Evolutionary conservation across 2,888 invertebrate species (phyloP), one percentile per base, ranked within the genome.

Genomic region (Caenorhabditis becei): DNA sequence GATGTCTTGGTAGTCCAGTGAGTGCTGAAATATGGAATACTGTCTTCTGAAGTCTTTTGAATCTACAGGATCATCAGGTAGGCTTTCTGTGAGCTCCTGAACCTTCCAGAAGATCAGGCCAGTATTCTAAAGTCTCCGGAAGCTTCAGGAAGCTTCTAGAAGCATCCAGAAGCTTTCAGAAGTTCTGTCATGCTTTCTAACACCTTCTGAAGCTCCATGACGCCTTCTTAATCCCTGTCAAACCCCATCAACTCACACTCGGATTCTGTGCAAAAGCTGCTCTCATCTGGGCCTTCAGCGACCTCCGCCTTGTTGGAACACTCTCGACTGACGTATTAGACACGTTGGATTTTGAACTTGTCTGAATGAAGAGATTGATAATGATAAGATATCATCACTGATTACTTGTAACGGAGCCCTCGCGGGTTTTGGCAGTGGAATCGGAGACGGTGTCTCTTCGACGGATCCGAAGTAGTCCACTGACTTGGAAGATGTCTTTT

Each of bases 401-500:
- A 41, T 24, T 32, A 77, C 77, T 63, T 77, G 59, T 10, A 78
- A 47, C 2, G 78, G 78, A 35, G 65, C 61, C 14, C 80, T 58
- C 2, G 59, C 49, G n/a, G 62, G 53, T 37, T 78, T 65, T 32
- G 49, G 35, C 26, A 58, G 28, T 26, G 72, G 62, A 16, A 28
- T n/a, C 24, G 61, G 67, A 0, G 53, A 44, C n/a, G 63, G 56
- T 10, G 59, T 37, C 44, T 63, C 56, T 53, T 71, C 59, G 10
- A 65, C 72, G 4, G 61, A 18, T 44, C 67, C 65, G 54, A 77
- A 79, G 16, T 78, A 85, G 65, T 87, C 88, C 20, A 83, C 83
- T 8, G 88, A 88, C 62, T 83, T 87, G 10, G 87, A 86, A 11
- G 74, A 74, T 5, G 84, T 79, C 51, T 80, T 83, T 47, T 81